phyloP scores from a whole-genome alignment of 2,113 vertebrate species.

The Tupaia chinensis region DNA sequence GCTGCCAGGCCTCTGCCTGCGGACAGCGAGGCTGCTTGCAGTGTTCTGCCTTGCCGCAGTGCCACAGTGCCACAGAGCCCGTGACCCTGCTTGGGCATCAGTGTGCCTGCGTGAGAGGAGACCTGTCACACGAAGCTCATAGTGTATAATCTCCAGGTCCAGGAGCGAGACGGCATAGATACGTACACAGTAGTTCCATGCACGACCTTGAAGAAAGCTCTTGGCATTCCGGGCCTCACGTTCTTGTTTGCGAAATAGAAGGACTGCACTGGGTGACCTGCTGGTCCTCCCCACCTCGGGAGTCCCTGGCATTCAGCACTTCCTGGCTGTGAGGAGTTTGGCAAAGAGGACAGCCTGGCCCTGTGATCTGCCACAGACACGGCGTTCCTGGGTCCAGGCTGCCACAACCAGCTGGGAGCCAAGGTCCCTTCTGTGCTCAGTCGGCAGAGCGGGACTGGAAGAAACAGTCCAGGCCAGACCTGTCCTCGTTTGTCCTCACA shows the following conservation, averaged over 20 bases:
- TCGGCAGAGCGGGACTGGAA: slow-evolving; percentile 11
- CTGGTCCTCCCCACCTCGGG: background rate
- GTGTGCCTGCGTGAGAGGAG: background rate
- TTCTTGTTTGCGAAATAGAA: slow-evolving; percentile 38
- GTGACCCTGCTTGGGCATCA: background rate
- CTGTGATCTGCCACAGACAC: slow-evolving; percentile 42
- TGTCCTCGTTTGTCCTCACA: slow-evolving; percentile 57
- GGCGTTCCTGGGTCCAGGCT: slow-evolving; percentile 52
- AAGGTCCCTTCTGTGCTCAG: slow-evolving; percentile 46
- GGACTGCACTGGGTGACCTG: background rate
- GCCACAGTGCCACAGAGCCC: too few relatives aligned
- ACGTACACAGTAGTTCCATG: background rate
- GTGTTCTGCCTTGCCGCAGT: background rate
- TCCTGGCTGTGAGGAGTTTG: background rate
- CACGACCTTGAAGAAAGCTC: background rate
- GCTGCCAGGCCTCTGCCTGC: background rate
- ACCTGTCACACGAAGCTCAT: background rate
- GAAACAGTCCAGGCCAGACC: slow-evolving; percentile 14
- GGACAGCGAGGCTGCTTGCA: background rate
- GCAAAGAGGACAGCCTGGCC: background rate
- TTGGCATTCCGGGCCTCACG: background rate
- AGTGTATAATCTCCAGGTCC: slow-evolving; percentile 23
- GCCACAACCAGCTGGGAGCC: slow-evolving; percentile 18
- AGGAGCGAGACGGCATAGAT: background rate
- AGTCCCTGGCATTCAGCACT: background rate